These are phyloP conservation scores for Trochalopteron elliotii DNA, from an alignment of 2,113 vertebrate genomes.

Conservation along the genomic window DNA sequence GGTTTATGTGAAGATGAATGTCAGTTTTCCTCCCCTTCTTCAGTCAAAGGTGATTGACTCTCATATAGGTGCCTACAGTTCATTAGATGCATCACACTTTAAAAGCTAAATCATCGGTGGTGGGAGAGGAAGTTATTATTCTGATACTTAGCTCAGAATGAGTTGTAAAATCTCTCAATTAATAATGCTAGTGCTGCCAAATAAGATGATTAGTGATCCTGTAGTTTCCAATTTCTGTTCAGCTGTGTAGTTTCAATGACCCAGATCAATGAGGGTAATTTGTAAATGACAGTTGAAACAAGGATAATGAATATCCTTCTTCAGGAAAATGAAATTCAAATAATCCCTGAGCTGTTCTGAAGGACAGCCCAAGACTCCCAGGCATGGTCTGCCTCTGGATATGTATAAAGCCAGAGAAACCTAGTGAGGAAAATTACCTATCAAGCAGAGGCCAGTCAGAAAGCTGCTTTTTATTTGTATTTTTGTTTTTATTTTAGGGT, in stretches of 20 bases:
- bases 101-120: background rate
- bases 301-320: background rate
- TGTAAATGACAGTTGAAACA: background rate
- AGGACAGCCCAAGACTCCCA: background rate
- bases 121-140: background rate
- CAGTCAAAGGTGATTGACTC: background rate
- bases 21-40: background rate
- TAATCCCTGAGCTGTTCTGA: background rate
- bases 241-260: background rate
- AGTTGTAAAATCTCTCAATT: background rate
- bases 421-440: accelerated
- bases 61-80: background rate
- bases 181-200: background rate
- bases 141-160: background rate
- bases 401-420: background rate
- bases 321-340: background rate
- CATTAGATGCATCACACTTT: background rate
- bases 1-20: background rate
- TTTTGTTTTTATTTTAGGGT: conserved; percentile 73
- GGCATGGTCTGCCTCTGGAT: background rate
- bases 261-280: background rate
- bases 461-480: background rate
- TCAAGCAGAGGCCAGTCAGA: background rate
- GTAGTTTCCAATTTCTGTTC: background rate
- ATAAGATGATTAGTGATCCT: background rate